Evolutionary conservation across 2,113 vertebrate genomes (phyloP), one percentile per base, ranked within the genome.

Genomic region (Machaerirhynchus nigripectus): DNA sequence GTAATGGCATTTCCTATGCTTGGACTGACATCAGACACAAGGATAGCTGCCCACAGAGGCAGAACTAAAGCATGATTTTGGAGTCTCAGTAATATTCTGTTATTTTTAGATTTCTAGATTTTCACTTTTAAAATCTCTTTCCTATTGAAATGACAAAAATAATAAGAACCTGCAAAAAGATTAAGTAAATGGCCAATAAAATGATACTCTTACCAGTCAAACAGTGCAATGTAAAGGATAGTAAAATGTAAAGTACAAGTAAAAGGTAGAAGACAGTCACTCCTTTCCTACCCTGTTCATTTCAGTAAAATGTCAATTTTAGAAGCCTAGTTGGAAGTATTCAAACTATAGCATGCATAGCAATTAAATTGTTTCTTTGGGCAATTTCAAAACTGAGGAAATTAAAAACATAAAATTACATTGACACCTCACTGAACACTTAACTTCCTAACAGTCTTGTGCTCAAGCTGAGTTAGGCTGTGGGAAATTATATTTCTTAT

Each of bases 381-480:
- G 44, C 70, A 30, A 24, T 89, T 96, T 94, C 57, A 85, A 87
- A 91, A 53, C 50, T 5, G 8, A 85, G 70, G 65, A 95, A 76
- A 95, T 94, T 79, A 96, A 94, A 95, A 87, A n/a, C 69, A 52
- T 94, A 80, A 85, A 87, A 52, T 79, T 92, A 52, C 59, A 63
- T 74, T 93, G 89, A 84, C 76, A 92, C 47, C 22, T 97, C 75
- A 77, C 71, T 95, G 74, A 79, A 49, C 78, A 55, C 40, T 79
- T 55, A 92, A 53, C n/a, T 93, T 93, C 27, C 55, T 94, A 59
- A 39, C 50, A 42, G 70, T 80, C 30, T 26, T 90, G 37, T 49
- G 23, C 64, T 92, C 75, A 84, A 26, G 78, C 22, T 35, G 57
- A 91, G 30, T 26, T 69, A 67, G 63, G 23, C 56, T 78, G 12